Evolutionary conservation across 2,888 invertebrate species (phyloP), one percentile per base, ranked within the genome.

Genomic region (Phyllotreta cruciferae): DNA sequence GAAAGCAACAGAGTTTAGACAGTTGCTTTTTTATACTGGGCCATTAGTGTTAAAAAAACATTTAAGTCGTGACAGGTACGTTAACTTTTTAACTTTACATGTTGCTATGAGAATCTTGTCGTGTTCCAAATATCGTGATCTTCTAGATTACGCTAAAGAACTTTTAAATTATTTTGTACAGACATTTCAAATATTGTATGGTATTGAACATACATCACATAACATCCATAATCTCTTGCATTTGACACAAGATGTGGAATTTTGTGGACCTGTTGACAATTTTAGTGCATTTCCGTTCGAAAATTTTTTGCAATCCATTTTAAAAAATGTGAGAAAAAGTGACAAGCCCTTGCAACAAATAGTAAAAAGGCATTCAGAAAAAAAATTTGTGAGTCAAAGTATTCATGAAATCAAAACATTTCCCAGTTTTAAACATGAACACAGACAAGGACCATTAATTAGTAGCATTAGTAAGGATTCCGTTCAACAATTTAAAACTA

Each of bases 221-320:
- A 71, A 71, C 64, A 61, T 72, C 5, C 72, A 72, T 56, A 67
- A 63, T 60, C 60, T 70, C 45, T 35, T 71, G 13, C 70, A 72
- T 61, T 10, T 72, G 34, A 44, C 54, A 53, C 44, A 66, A 41
- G 67, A 67, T 64, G 64, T 67, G 4, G 4, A 41, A 41, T 4
- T 3, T 24, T 24, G 56, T 62, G 69, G 69, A 37, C 11, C 49
- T 38, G 10, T 70, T 37, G 65, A 70, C 56, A 1, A 3, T 4
- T 24, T 24, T 24, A 24, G 24, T 24, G 24, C 24, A 3, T 24
- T 24, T 24, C 1, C 39, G 55, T 24, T 66, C 57, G 38, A 67
- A 58, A 49, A 44, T 58, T 6, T 67, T 65, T 64, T 41, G 10
- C 41, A 41, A 4, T 3, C 2, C 6, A 41, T 41, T n/a, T 5